A percentile compares a stretch with the other conserved stretches of the same genome.
These are phyloP conservation scores for Icerya purchasi DNA, from an alignment of 2,888 invertebrate species.

Conservation along the genomic window DNA sequence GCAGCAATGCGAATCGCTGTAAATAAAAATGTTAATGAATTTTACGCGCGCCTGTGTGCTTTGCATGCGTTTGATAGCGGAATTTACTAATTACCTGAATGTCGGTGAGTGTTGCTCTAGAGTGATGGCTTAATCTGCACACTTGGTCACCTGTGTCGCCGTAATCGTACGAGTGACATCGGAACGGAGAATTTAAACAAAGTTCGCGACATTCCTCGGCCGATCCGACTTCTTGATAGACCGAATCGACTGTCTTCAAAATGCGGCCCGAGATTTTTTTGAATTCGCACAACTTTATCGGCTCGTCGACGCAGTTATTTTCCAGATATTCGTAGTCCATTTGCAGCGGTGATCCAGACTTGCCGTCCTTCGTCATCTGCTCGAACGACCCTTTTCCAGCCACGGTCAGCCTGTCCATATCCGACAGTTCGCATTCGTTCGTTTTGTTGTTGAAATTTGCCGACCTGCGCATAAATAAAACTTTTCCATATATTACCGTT, in stretches of 20 bases:
- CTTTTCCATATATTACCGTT: too few species aligned
- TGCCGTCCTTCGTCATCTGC: slow-evolving; percentile 30
- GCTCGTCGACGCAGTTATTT: slow-evolving; percentile 82
- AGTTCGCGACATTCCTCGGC: slow-evolving; percentile 72
- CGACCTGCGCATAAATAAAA: too few species aligned
- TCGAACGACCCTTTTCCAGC: slow-evolving; percentile 61
- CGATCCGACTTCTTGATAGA: slow-evolving; percentile 73
- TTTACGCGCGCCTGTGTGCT: neutral
- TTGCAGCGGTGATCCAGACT: slow-evolving; percentile 23
- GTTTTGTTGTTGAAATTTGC: slow-evolving; percentile 72
- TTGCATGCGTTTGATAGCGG: too few species aligned
- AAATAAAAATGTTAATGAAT: neutral
- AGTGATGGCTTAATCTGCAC: slow-evolving; percentile 78
- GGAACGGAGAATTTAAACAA: slow-evolving; percentile 70
- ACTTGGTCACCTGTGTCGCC: slow-evolving; percentile 85
- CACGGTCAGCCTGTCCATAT: slow-evolving; percentile 76
- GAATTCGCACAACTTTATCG: slow-evolving; percentile 84
- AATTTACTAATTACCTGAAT: slow-evolving; percentile 59
- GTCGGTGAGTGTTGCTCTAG: slow-evolving; percentile 66
- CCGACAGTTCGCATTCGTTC: slow-evolving; percentile 66
- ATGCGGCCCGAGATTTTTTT: slow-evolving; percentile 72
- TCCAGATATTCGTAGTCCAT: slow-evolving; percentile 56
- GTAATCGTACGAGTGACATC: slow-evolving; percentile 83
- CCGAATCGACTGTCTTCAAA: slow-evolving; percentile 79
- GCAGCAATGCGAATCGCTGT: neutral